Evolutionary conservation across 2,113 vertebrate genomes (phyloP).

Genomic region (Elephas maximus): DNA sequence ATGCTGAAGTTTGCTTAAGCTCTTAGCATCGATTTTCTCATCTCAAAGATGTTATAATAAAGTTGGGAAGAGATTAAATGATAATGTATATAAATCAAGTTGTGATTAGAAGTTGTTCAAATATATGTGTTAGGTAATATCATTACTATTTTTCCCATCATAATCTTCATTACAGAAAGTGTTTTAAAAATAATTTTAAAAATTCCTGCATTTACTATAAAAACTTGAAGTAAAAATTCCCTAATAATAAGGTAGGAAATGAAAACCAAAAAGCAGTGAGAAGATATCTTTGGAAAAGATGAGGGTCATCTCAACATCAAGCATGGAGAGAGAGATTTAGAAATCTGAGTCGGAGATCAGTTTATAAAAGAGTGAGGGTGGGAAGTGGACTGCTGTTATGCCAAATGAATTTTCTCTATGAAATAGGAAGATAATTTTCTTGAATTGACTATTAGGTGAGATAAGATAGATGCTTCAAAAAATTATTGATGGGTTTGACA

Average conservation of each 20-base stretch:
- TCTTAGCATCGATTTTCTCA: not conserved
- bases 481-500: not conserved
- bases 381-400: not conserved
- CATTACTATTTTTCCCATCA: not conserved
- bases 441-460: not conserved
- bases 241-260: not conserved
- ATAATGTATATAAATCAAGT: not conserved
- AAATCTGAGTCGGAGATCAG: not conserved
- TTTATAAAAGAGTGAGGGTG: not conserved
- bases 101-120: not conserved
- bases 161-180: not conserved
- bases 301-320: not conserved
- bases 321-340: not conserved
- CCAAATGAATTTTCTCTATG: not conserved
- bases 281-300: not conserved
- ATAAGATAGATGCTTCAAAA: not conserved
- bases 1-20: not conserved
- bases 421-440: not conserved
- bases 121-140: not conserved
- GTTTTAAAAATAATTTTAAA: too few species aligned
- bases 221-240: not conserved
- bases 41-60: too few species aligned
- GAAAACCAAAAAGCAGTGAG: not conserved
- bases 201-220: too few species aligned
- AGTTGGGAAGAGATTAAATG: not conserved